phyloP scores from a whole-genome alignment of 2,888 invertebrate species.

The Suillia variegata region DNA sequence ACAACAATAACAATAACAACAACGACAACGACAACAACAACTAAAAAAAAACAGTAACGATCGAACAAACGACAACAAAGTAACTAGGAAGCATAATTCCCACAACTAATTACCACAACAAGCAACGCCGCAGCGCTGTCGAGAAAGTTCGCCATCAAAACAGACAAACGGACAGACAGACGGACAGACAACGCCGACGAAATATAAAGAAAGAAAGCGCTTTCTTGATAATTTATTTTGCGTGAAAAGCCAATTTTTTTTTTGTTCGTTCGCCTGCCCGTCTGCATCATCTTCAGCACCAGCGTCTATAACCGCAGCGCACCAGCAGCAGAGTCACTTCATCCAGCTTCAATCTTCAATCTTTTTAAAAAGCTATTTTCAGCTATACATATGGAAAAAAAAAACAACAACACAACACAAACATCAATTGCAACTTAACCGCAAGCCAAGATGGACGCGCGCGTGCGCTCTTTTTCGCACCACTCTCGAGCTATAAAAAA shows the following conservation, averaged over 20 bases:
- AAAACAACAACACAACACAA: neutral
- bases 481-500: too few relatives aligned
- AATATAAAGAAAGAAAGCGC: slow-evolving; percentile 31
- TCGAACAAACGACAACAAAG: too few relatives aligned
- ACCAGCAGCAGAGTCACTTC: neutral
- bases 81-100: slow-evolving; percentile 56
- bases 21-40: neutral
- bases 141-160: slow-evolving; percentile 26
- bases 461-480: too few relatives aligned
- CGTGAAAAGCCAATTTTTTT: slow-evolving; percentile 29
- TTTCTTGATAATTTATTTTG: slow-evolving; percentile 36
- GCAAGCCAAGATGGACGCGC: slow-evolving; percentile 19
- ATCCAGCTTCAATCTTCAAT: neutral
- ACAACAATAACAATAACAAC: neutral
- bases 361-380: neutral
- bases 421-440: slow-evolving; percentile 29
- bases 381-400: too few relatives aligned
- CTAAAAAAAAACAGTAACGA: too few relatives aligned
- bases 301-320: neutral
- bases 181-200: too few relatives aligned
- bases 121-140: neutral
- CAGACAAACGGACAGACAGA: too few relatives aligned
- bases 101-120: slow-evolving; percentile 50
- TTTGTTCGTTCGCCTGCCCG: neutral
- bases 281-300: neutral